Percentiles rank a stretch among this genome's conserved stretches.
Conservation (phyloP, 1,140 invertebrate genomes). For the Brachionus paranguensis region DNA sequence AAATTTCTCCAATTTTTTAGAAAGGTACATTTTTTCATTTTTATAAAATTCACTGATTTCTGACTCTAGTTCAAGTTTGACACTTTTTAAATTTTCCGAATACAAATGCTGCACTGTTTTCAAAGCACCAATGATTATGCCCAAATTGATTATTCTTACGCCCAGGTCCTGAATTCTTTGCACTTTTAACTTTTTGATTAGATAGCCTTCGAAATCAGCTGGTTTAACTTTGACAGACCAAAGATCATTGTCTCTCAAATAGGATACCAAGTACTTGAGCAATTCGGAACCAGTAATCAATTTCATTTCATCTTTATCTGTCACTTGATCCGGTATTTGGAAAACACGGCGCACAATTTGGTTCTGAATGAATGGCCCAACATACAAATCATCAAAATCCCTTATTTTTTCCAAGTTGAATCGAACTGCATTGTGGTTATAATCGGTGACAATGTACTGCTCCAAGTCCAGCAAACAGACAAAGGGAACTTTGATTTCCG, state of each 20-base stretch:
- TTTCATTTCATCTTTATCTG: not conserved
- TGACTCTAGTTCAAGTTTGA: not conserved
- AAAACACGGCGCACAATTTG: conserved; percentile 1
- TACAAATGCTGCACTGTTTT: conserved; percentile 21
- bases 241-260: conserved; percentile 16
- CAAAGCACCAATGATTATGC: conserved; percentile 13
- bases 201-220: not conserved
- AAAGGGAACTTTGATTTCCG: not conserved
- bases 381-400: not conserved
- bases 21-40: not conserved
- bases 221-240: conserved; percentile 21
- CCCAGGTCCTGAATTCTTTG: not conserved
- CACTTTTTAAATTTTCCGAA: not conserved
- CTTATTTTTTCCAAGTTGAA: not conserved
- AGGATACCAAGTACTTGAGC: not conserved
- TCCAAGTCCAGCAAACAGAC: not conserved
- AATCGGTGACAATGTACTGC: not conserved
- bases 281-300: not conserved
- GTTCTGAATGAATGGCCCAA: conserved; percentile 5
- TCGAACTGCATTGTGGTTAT: not conserved
- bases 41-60: conserved; percentile 8
- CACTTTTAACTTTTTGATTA: not conserved
- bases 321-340: conserved; percentile 2
- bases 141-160: conserved; percentile 28
- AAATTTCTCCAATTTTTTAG: conserved; percentile 7